These are phyloP conservation scores for Trissolcus brochymenae DNA, from an alignment of 2,888 invertebrate species.

Conservation along the genomic window DNA sequence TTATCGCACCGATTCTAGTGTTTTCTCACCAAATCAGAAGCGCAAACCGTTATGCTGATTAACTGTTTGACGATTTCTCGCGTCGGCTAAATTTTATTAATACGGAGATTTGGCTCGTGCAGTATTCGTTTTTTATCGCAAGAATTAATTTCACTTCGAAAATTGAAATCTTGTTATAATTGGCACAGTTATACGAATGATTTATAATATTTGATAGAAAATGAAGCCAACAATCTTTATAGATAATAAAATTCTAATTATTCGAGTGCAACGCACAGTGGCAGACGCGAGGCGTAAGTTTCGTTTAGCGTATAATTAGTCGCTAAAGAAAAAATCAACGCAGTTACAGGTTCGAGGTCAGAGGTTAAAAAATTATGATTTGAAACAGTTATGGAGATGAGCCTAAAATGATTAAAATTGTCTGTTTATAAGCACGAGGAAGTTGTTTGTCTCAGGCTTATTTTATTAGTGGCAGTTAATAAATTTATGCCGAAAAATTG, in stretches of 20 bases:
- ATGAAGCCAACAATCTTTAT: constrained; percentile 15
- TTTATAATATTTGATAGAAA: constrained; percentile 4
- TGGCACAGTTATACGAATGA: constrained; percentile 50
- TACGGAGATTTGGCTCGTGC: constrained; percentile 29
- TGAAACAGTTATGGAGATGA: constrained; percentile 32
- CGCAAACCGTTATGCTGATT: constrained; percentile 22
- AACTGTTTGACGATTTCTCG: constrained; percentile 7
- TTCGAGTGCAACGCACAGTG: constrained; percentile 11
- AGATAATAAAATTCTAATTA: constrained; percentile 29
- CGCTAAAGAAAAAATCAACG: constrained; percentile 1
- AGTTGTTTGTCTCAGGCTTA: constrained; percentile 23
- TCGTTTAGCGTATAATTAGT: constrained; percentile 22
- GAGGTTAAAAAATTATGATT: constrained; percentile 36
- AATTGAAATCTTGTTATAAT: constrained; percentile 58
- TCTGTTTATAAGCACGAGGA: constrained; percentile 27
- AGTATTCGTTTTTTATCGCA: background rate
- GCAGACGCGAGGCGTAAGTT: constrained; percentile 12
- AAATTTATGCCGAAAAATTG: constrained; percentile 6
- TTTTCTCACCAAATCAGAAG: constrained; percentile 24
- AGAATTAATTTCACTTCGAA: background rate
- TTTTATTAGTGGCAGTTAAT: constrained; percentile 14
- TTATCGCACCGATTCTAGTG: constrained; percentile 37
- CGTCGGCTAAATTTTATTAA: constrained; percentile 14
- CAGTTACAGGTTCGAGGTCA: constrained; percentile 25
- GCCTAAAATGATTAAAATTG: constrained; percentile 18